phyloP scores from a whole-genome alignment of 2,797 vertebrate species.

The Setipinna tenuifilis region DNA sequence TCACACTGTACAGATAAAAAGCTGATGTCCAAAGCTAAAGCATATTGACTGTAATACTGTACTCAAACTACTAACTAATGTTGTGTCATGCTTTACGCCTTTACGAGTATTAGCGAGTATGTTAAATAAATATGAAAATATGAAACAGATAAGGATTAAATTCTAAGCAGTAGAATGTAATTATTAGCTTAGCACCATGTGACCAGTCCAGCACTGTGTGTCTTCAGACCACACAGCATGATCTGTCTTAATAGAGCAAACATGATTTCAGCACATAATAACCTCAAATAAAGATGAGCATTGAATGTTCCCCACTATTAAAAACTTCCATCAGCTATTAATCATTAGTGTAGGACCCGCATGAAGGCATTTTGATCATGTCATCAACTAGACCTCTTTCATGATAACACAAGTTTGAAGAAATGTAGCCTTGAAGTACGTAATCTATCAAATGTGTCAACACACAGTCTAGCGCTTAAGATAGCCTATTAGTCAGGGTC shows the following conservation, averaged over 20 bases:
- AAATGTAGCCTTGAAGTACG: constrained; percentile 15
- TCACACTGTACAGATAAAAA: too few species aligned
- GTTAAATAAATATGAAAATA: too few species aligned
- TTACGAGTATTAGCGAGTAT: too few species aligned
- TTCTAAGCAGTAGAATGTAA: too few species aligned
- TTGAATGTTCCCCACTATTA: background rate
- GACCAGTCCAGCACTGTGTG: too few species aligned
- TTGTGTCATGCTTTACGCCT: too few species aligned
- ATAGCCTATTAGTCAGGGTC: constrained; percentile 47
- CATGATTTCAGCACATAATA: constrained; percentile 19
- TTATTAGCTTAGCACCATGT: too few species aligned
- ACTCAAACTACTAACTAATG: too few species aligned
- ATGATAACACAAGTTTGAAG: background rate
- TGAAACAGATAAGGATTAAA: too few species aligned
- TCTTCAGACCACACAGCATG: too few species aligned
- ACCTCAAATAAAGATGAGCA: background rate
- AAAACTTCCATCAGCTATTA: background rate
- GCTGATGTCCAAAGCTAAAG: too few species aligned
- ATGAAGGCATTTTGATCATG: constrained; percentile 15
- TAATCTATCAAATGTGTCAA: constrained; percentile 44
- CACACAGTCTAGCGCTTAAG: constrained; percentile 46
- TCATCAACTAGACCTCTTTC: background rate
- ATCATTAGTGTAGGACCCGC: background rate
- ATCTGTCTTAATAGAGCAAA: background rate
- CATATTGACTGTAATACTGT: too few species aligned